These are phyloP conservation scores for Parazoanthus swiftii DNA, from an alignment of 92 coral and sea anemone species.

Conservation along the genomic window DNA sequence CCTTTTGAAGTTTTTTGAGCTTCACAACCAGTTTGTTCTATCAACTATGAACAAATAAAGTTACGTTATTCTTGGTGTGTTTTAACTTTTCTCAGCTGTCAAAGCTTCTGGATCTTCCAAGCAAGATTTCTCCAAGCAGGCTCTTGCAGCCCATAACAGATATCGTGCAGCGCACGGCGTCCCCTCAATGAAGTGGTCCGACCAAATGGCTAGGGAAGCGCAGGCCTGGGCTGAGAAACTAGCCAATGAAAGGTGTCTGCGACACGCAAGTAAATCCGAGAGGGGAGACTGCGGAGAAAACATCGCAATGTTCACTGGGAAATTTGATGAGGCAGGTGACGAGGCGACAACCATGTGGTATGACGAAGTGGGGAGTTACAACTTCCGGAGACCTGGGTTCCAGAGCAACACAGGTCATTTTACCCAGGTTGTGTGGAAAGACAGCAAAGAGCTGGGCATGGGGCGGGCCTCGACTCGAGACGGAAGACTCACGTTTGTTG, in stretches of 20 bases:
- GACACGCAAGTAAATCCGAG: constrained; percentile 69
- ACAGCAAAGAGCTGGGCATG: constrained; percentile 81
- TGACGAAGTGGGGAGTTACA: constrained; percentile 75
- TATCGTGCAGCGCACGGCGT: constrained; percentile 85
- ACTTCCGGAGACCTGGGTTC: constrained; percentile 80
- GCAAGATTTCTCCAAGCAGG: constrained; percentile 71
- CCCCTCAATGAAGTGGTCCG: constrained; percentile 81
- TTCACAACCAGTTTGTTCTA: too few relatives aligned
- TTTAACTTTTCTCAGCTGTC: neutral
- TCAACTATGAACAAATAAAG: too few relatives aligned
- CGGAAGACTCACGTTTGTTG: constrained; percentile 75
- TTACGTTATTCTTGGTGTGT: neutral
- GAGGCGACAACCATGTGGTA: constrained; percentile 91
- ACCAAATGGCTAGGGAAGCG: constrained; percentile 81
- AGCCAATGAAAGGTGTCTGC: constrained; percentile 79
- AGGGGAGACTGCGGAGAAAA: constrained; percentile 90
- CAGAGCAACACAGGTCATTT: constrained; percentile 89
- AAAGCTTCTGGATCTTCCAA: constrained; percentile 43
- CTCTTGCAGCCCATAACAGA: constrained; percentile 82
- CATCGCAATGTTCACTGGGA: constrained; percentile 84
- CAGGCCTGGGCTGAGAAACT: constrained; percentile 96
- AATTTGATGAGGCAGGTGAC: constrained; percentile 77
- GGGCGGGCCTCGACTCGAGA: constrained; percentile 77
- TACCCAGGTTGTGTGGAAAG: constrained; percentile 96
- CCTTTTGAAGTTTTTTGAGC: too few relatives aligned